Conservation (phyloP, 1,140 invertebrate species). For the Pogonomyrmex barbatus region DNA sequence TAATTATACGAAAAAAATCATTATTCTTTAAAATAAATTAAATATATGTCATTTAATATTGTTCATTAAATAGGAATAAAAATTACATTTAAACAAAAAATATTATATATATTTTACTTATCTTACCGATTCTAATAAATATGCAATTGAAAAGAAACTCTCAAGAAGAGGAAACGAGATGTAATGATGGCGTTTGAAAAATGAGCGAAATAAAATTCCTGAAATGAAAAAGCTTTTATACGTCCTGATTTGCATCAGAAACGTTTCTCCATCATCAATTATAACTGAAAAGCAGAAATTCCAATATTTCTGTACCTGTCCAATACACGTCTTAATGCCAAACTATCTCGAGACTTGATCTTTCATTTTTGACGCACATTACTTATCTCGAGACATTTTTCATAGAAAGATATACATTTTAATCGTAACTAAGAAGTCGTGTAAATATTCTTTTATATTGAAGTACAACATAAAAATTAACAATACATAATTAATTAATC, state of each 20-base stretch:
- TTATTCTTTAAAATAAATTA: slow-evolving; percentile 9
- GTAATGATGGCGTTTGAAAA: slow-evolving; percentile 37
- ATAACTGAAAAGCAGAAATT: slow-evolving; percentile 46
- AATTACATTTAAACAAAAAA: not conserved
- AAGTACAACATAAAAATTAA: not conserved
- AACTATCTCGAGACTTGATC: not conserved
- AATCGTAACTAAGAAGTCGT: not conserved
- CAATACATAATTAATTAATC: not conserved
- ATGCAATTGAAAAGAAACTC: slow-evolving; percentile 18
- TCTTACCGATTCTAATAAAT: slow-evolving; percentile 31
- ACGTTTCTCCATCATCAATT: slow-evolving; percentile 62
- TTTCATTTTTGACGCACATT: slow-evolving; percentile 37
- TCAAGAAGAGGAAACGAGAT: slow-evolving; percentile 24
- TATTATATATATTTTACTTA: not conserved
- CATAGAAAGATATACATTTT: not conserved
- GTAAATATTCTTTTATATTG: not conserved
- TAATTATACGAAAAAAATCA: slow-evolving; percentile 27
- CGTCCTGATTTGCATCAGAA: slow-evolving; percentile 56
- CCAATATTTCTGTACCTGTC: slow-evolving; percentile 29
- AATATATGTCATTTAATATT: not conserved
- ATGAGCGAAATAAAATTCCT: slow-evolving; percentile 27
- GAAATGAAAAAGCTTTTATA: slow-evolving; percentile 45
- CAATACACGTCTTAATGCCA: slow-evolving; percentile 20
- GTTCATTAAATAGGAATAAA: not conserved
- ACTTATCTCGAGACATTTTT: not conserved